Percentiles rank a stretch among this genome's conserved stretches.
phyloP scores from a whole-genome alignment of 2,888 invertebrate species.

The Diaperis boleti region DNA sequence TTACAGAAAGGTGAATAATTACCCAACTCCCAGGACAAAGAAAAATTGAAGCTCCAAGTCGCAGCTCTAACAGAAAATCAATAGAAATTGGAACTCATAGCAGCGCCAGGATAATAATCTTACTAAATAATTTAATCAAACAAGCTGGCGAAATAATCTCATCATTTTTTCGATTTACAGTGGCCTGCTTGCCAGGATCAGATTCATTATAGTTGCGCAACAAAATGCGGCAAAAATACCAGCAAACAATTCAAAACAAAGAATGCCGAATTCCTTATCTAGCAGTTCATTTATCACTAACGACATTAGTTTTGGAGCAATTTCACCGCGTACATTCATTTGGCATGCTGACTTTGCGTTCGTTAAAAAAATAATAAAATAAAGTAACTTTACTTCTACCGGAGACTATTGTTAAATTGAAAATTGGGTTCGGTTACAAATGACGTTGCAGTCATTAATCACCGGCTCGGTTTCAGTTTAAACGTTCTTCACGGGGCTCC shows the following conservation, averaged over 20 bases:
- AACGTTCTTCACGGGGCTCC: slow-evolving; percentile 6
- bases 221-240: too few species aligned
- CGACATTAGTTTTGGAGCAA: slow-evolving; percentile 4
- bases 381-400: slow-evolving; percentile 6
- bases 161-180: too few species aligned
- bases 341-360: slow-evolving; percentile 1
- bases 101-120: too few species aligned
- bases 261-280: not conserved
- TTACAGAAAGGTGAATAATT: too few species aligned
- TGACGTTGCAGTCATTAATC: slow-evolving; percentile 30
- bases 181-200: too few species aligned
- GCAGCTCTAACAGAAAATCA: too few species aligned
- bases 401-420: slow-evolving; percentile 28
- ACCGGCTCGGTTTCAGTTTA: slow-evolving; percentile 8
- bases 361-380: slow-evolving; percentile 30
- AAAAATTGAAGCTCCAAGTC: too few species aligned
- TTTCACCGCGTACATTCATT: slow-evolving; percentile 1
- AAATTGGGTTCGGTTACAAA: slow-evolving; percentile 32
- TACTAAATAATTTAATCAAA: too few species aligned
- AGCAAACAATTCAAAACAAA: not conserved
- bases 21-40: too few species aligned
- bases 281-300: slow-evolving; percentile 5
- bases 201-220: too few species aligned
- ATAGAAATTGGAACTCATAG: too few species aligned
- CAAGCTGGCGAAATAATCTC: too few species aligned